Conservation (phyloP, 1,140 invertebrate genomes). For the Chlorops oryzae region DNA sequence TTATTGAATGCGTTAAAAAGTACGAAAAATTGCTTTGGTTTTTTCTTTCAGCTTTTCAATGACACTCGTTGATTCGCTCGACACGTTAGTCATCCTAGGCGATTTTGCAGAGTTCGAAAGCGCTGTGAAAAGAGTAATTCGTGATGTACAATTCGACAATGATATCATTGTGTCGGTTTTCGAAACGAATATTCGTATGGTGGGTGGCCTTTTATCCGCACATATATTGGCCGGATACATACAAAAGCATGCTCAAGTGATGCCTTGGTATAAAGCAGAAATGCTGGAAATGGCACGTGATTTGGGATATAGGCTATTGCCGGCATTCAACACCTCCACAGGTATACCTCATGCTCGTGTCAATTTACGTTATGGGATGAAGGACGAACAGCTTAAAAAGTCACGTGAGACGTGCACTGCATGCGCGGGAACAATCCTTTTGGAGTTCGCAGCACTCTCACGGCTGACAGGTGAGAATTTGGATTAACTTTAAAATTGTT, state of each 20-base stretch:
- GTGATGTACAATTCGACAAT: slow-evolving; percentile 83
- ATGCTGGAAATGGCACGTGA: slow-evolving; percentile 86
- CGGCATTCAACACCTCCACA: slow-evolving; percentile 97
- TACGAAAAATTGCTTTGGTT: too few relatives aligned
- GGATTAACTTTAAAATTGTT: too few relatives aligned
- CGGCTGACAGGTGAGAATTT: slow-evolving; percentile 66
- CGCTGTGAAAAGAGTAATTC: slow-evolving; percentile 79
- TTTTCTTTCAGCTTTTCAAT: slow-evolving; percentile 82
- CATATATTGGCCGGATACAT: slow-evolving; percentile 84
- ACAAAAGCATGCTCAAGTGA: slow-evolving; percentile 64
- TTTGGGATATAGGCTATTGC: slow-evolving; percentile 82
- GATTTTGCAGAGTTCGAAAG: slow-evolving; percentile 92
- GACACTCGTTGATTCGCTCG: slow-evolving; percentile 89
- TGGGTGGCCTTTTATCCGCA: slow-evolving; percentile 89
- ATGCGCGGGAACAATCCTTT: slow-evolving; percentile 96
- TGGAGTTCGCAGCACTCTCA: slow-evolving; percentile 95
- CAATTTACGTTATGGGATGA: slow-evolving; percentile 85
- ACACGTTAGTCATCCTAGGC: slow-evolving; percentile 87
- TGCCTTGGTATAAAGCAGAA: slow-evolving; percentile 90
- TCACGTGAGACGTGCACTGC: slow-evolving; percentile 91
- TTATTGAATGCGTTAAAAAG: too few relatives aligned
- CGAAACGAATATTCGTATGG: slow-evolving; percentile 95
- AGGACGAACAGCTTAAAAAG: slow-evolving; percentile 64
- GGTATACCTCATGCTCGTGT: slow-evolving; percentile 94
- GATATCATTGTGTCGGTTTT: slow-evolving; percentile 97